Percentiles rank a stretch among this genome's conserved stretches.
phyloP scores from a whole-genome alignment of 2,888 invertebrate genomes.

The Cheilosia pagana region DNA sequence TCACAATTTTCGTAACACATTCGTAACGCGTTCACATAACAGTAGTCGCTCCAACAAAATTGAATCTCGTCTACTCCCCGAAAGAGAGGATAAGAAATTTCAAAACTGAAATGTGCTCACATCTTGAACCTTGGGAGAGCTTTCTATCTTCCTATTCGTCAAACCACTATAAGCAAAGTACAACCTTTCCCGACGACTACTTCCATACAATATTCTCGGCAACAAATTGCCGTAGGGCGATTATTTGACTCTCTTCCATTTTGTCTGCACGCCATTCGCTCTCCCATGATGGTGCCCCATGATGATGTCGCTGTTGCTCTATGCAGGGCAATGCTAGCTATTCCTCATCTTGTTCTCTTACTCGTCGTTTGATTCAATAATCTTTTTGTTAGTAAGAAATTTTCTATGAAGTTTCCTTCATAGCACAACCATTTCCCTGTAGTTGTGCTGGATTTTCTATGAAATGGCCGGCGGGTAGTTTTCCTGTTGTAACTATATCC shows the following conservation, averaged over 20 bases:
- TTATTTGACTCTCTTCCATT: conserved; percentile 74
- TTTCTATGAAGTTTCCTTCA: conserved; percentile 74
- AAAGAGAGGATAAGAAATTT: neutral
- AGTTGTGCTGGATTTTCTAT: conserved; percentile 70
- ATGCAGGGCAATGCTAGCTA: conserved; percentile 5
- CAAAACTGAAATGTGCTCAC: conserved; percentile 52
- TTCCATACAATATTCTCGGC: conserved; percentile 66
- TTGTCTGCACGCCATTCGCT: conserved; percentile 54
- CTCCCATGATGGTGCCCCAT: conserved; percentile 32
- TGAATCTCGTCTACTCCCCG: no score
- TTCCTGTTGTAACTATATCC: conserved; percentile 71
- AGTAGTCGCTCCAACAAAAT: no score
- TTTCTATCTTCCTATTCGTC: conserved; percentile 42
- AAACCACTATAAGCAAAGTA: conserved; percentile 51
- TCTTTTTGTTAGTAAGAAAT: conserved; percentile 73
- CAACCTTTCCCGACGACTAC: conserved; percentile 52
- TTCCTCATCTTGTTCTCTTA: conserved; percentile 49
- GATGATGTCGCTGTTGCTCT: conserved; percentile 4
- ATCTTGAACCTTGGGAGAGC: conserved; percentile 20
- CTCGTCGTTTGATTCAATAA: conserved; percentile 68
- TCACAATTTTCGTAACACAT: no score
- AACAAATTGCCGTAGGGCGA: conserved; percentile 59
- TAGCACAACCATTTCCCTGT: conserved; percentile 68
- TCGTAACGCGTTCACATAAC: no score
- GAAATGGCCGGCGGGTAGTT: conserved; percentile 65